Evolutionary conservation across 2,888 invertebrate species (phyloP).

Genomic region (Ephialtes manifestator): DNA sequence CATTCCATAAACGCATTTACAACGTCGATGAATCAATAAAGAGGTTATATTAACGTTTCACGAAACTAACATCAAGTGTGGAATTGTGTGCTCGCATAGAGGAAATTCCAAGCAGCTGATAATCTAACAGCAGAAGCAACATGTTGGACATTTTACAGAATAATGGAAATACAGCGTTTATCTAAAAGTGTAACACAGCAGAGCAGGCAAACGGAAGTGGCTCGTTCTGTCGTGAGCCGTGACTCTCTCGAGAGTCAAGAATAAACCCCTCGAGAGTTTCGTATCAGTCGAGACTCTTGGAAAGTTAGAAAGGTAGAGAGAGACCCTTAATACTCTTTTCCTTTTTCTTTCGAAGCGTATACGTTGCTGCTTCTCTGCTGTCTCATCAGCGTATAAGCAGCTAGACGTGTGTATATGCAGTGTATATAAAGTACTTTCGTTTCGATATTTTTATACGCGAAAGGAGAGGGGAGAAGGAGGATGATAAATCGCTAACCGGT

Average conservation of each 20-base stretch:
- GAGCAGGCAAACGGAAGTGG: slow-evolving; percentile 10
- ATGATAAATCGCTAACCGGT: slow-evolving; percentile 29
- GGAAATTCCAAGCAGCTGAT: neutral
- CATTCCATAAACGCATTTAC: neutral
- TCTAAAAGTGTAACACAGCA: neutral
- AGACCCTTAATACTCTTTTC: slow-evolving; percentile 4
- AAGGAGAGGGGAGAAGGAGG: neutral
- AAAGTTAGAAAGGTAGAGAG: slow-evolving; percentile 22
- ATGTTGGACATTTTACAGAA: neutral
- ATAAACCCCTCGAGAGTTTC: slow-evolving; percentile 12
- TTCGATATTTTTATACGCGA: slow-evolving; percentile 26
- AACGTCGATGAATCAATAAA: neutral
- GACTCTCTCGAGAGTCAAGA: slow-evolving; percentile 14
- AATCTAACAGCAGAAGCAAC: neutral
- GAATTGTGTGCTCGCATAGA: too few species aligned
- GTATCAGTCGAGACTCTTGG: slow-evolving; percentile 7
- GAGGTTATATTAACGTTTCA: neutral
- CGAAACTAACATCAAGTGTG: neutral
- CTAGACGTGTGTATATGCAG: neutral
- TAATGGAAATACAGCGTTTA: neutral
- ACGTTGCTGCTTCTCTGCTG: neutral
- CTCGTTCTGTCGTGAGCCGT: slow-evolving; percentile 11
- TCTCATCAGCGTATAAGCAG: neutral
- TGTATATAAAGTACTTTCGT: neutral
- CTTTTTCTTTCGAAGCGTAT: neutral